Evolutionary conservation across 1,140 invertebrate genomes (phyloP), one percentile per base, ranked within the genome.

Genomic region (Sarcophaga bullata): DNA sequence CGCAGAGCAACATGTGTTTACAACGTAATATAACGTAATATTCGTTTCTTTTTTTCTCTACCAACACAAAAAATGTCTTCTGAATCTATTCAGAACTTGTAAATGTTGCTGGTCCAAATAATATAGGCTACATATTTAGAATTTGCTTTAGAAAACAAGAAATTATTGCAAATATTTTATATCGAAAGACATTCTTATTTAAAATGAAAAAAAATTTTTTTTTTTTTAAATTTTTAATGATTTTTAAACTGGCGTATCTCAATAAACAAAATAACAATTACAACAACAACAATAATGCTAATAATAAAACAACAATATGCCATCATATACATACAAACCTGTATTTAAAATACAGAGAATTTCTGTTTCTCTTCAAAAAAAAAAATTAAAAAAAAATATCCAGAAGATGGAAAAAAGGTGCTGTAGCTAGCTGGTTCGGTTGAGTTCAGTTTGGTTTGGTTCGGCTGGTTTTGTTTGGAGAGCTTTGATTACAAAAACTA

Each of bases 261-360:
- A 68, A 68, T 19, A 68, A 19, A 68, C 6, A 25, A 8, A 68
- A 68, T 9, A 76, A 37, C 25, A 37, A 76, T 10, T 37, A 75
- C 6, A 48, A n/a, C 25, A 46, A 47, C 9, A 75, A 8, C 17
- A 37, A 37, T 37, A 37, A 37, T 37, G 25, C 25, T 37, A 37
- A 37, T 37, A 37, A 37, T 37, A 37, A 37, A 2, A 37, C 25
- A n/a, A n/a, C n/a, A 46, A 48, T 8, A 76, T 15, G 19, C 73
- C 47, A 47, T 76, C 48, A 76, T 76, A 76, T 48, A 76, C 47
- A 47, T 48, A n/a, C 73, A 76, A 48, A 76, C 46, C 48, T 76
- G 46, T 76, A 76, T 48, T 76, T n/a, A 76, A 48, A 37, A 48
- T 76, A 76, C 48, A 76, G 15, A 76, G 62, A 68, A 68, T 68